Evolutionary conservation across 1,140 invertebrate genomes (phyloP).

Genomic region (Sarcophaga peregrina): DNA sequence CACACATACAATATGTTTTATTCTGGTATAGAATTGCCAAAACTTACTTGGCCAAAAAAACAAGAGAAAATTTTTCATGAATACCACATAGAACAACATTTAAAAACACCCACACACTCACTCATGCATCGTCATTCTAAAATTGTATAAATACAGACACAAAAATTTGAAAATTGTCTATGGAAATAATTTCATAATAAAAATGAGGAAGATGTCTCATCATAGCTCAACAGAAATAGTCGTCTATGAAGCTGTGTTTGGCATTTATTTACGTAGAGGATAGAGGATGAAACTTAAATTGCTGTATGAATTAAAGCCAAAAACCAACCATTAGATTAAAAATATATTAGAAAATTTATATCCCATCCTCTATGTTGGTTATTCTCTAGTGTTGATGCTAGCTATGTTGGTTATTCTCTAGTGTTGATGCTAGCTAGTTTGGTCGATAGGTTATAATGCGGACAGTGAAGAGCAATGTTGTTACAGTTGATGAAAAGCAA

Average conservation of each 20-base stretch:
- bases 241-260: too few relatives aligned
- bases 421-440: too few relatives aligned
- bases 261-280: neutral
- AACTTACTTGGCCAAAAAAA: neutral
- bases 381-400: neutral
- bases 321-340: neutral
- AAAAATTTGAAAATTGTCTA: too few relatives aligned
- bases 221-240: too few relatives aligned
- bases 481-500: neutral
- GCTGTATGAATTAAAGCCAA: conserved; percentile 1
- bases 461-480: neutral
- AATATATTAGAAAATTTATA: neutral
- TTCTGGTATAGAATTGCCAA: neutral
- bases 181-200: too few relatives aligned
- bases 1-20: too few relatives aligned
- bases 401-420: too few relatives aligned
- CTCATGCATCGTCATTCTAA: too few relatives aligned
- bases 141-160: too few relatives aligned
- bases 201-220: too few relatives aligned
- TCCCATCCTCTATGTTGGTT: neutral
- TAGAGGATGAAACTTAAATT: conserved; percentile 9
- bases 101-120: too few relatives aligned
- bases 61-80: neutral
- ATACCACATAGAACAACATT: neutral
- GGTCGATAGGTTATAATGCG: too few relatives aligned